Evolutionary conservation across 1,140 invertebrate species (phyloP).

Genomic region (Bombus vancouverensis): DNA sequence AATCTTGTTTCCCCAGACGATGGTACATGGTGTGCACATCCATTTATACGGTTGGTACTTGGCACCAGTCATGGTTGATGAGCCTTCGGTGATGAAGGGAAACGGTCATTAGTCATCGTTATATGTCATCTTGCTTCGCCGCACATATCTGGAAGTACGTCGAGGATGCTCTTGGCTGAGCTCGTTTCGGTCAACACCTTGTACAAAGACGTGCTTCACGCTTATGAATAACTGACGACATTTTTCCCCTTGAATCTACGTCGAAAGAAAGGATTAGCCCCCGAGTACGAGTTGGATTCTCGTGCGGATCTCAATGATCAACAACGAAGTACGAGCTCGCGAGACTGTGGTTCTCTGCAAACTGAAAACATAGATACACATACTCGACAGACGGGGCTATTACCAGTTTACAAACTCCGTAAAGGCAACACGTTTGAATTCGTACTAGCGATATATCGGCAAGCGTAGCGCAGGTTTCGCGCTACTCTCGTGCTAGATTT

Average conservation of each 20-base stretch:
- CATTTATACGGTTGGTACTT: constrained; percentile 69
- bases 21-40: constrained; percentile 54
- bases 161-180: constrained; percentile 38
- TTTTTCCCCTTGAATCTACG: background rate
- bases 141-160: constrained; percentile 43
- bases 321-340: constrained; percentile 18
- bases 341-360: constrained; percentile 45
- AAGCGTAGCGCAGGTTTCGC: constrained; percentile 72
- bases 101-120: constrained; percentile 69
- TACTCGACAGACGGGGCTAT: constrained; percentile 69
- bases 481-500: constrained; percentile 75
- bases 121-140: constrained; percentile 55
- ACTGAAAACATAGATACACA: constrained; percentile 73
- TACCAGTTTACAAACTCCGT: constrained; percentile 68
- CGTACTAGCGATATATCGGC: constrained; percentile 63
- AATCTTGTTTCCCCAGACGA: constrained; percentile 62
- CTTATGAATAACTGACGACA: constrained; percentile 59
- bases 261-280: constrained; percentile 19
- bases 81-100: constrained; percentile 62
- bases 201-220: constrained; percentile 62
- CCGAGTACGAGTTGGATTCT: constrained; percentile 14
- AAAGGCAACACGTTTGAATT: constrained; percentile 73
- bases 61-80: constrained; percentile 65
- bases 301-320: constrained; percentile 42
- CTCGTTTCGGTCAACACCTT: constrained; percentile 62